Evolutionary conservation across 2,888 invertebrate species (phyloP), one percentile per base, ranked within the genome.

Genomic region (Heliothis peltigera): DNA sequence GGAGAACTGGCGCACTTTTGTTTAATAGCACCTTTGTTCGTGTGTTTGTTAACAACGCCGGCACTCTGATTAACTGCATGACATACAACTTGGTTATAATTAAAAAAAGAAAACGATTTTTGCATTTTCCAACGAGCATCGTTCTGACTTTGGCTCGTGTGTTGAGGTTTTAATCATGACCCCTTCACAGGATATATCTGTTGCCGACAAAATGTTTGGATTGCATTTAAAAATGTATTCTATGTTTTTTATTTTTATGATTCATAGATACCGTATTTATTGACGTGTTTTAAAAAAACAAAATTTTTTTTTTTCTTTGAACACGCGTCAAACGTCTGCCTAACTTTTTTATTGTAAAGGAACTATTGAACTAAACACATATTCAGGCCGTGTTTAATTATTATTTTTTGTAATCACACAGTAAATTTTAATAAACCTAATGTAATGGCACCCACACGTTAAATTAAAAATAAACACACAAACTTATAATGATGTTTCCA

Each of bases 11-110:
- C 77, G 65, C 69, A 79, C 84, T 83, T 86, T 90, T 72, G 75
- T 77, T 65, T 71, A 77, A 80, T 77, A 75, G 71, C 79, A 85
- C 87, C 88, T 88, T 89, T 90, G 89, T 89, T 73, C 76, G 84
- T 80, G 62, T 83, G 81, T 83, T 79, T 83, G 82, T 81, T 79
- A 75, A 80, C 77, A 79, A 75, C 66, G 63, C 75, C 64, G 64
- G 78, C 74, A 80, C 84, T 67, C 66, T 85, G 87, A 87, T 87
- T 88, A 87, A 84, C 85, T 77, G 76, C 63, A 79, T 77, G 83
- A 80, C 80, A 79, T 80, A 80, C 70, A 79, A 80, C 83, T 74
- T 81, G 77, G 54, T 64, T 64, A 58, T 90, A 89, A 89, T 91
- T 89, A 89, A 89, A 88, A n/a, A 28, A 88, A 83, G 79, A 71